Evolutionary conservation across 2,888 invertebrate genomes (phyloP).

Genomic region (Eupithecia abbreviata): DNA sequence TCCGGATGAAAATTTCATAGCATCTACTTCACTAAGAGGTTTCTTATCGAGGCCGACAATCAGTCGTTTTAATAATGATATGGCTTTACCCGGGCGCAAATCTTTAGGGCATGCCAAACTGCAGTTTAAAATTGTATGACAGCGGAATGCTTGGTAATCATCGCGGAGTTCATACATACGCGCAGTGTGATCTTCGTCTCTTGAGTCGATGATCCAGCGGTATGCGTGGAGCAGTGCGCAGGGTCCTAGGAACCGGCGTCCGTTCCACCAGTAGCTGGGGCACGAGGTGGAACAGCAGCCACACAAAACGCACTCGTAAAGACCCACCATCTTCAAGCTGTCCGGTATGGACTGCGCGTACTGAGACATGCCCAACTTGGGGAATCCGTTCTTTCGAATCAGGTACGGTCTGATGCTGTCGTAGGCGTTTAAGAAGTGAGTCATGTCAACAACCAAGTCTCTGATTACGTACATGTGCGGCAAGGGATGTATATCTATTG

Average conservation of each 20-base stretch:
- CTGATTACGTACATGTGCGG: constrained; percentile 93
- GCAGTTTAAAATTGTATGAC: constrained; percentile 99
- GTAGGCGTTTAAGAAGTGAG: constrained; percentile 88
- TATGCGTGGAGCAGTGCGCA: constrained; percentile 92
- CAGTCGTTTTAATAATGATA: constrained; percentile 65
- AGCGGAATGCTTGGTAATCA: constrained; percentile 96
- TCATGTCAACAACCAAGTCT: constrained; percentile 89
- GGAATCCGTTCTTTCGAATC: constrained; percentile 71
- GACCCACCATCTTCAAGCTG: constrained; percentile 69
- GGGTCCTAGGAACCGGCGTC: constrained; percentile 91
- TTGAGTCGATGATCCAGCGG: constrained; percentile 98
- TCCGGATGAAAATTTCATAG: constrained; percentile 50
- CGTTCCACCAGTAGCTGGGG: constrained; percentile 95
- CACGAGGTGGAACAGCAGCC: constrained; percentile 92
- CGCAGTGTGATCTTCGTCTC: constrained; percentile 91
- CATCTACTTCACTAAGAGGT: constrained; percentile 59
- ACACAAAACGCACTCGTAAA: constrained; percentile 91
- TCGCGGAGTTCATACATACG: constrained; percentile 93
- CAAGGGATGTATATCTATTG: constrained; percentile 88
- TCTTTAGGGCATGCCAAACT: constrained; percentile 97
- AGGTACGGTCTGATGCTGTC: constrained; percentile 88
- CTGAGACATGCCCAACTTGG: background rate
- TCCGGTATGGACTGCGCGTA: constrained; percentile 88
- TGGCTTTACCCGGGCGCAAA: constrained; percentile 61
- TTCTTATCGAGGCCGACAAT: constrained; percentile 67